Conservation (phyloP, 2,113 vertebrate species). For the Athene noctua region DNA sequence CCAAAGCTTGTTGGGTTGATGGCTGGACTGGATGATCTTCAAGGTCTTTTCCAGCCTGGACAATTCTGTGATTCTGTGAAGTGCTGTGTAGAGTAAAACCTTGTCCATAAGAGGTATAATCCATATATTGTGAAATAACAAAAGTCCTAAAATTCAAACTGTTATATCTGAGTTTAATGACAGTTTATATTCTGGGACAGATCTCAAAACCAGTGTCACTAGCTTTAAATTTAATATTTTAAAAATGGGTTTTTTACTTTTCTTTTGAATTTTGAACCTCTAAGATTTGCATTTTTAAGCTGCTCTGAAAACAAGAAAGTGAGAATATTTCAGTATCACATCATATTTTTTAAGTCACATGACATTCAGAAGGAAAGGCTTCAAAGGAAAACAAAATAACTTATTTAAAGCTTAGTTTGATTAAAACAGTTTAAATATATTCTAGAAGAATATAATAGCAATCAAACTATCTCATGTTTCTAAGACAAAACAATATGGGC, state of each 20-base stretch:
- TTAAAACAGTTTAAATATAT: neutral
- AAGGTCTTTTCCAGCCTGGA: too few species aligned
- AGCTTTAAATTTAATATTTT: neutral
- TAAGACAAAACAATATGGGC: neutral
- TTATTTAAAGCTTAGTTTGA: neutral
- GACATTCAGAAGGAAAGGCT: neutral
- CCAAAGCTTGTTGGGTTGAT: neutral
- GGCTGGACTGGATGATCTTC: too few species aligned
- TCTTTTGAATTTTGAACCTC: neutral
- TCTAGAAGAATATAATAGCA: neutral
- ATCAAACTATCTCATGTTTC: neutral
- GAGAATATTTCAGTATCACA: neutral
- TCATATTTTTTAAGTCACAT: neutral
- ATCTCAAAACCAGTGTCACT: neutral
- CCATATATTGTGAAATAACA: neutral
- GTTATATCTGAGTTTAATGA: neutral
- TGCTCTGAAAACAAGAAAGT: neutral
- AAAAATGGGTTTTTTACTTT: neutral
- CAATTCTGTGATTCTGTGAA: neutral
- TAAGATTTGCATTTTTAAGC: neutral
- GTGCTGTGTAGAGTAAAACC: neutral
- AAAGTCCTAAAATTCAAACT: neutral
- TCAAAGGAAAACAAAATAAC: neutral
- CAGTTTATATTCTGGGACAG: neutral
- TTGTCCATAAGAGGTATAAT: neutral